These are phyloP conservation scores for Eira barbara DNA, from an alignment of 2,113 vertebrate genomes.

Conservation along the genomic window DNA sequence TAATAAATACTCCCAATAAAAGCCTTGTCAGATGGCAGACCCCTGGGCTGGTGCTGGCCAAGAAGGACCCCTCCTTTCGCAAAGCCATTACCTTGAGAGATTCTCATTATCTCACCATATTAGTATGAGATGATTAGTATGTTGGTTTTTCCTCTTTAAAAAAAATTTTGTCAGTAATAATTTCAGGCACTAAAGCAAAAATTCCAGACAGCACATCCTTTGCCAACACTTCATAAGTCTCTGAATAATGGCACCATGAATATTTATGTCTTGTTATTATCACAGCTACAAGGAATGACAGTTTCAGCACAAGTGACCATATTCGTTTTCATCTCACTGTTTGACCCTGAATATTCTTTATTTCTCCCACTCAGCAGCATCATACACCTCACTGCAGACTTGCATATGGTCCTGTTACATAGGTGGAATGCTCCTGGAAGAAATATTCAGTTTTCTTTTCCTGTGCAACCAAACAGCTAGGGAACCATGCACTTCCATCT, in stretches of 20 bases:
- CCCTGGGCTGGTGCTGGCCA: background rate
- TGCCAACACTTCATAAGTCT: background rate
- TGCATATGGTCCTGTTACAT: background rate
- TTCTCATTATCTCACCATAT: background rate
- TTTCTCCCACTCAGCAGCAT: background rate
- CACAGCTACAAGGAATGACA: background rate
- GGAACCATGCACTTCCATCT: background rate
- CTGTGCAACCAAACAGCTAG: background rate
- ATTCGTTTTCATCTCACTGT: background rate
- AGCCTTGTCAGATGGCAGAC: background rate
- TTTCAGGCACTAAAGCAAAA: slow-evolving; percentile 37
- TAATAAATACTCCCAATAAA: background rate
- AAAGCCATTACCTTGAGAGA: background rate
- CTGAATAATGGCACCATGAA: slow-evolving; percentile 51
- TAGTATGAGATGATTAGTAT: background rate
- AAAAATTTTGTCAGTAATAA: background rate
- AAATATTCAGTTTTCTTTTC: background rate
- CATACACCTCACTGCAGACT: background rate
- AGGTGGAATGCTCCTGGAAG: background rate
- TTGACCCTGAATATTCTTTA: background rate
- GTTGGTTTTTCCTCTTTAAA: background rate
- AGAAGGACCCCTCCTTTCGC: background rate
- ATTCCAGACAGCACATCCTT: background rate
- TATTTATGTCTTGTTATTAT: slow-evolving; percentile 45
- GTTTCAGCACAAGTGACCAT: background rate